These are phyloP conservation scores for Oxyura jamaicensis DNA, from an alignment of 2,113 vertebrate species.

Conservation along the genomic window DNA sequence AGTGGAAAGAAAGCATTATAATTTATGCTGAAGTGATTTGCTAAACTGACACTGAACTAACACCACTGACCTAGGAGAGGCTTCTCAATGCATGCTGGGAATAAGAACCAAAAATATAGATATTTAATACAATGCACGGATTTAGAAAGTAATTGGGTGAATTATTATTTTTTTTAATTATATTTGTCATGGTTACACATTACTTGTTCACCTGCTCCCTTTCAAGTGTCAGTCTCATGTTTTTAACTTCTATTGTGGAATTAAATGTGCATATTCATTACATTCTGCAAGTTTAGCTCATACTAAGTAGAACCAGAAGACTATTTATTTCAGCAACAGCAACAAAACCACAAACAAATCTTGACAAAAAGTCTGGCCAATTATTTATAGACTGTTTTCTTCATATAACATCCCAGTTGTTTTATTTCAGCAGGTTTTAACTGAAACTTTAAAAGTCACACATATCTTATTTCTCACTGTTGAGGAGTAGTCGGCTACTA, in stretches of 20 bases:
- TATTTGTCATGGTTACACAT: neutral
- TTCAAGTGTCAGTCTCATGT: neutral
- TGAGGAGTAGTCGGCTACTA: neutral
- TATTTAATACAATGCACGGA: neutral
- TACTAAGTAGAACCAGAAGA: neutral
- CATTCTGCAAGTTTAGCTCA: neutral
- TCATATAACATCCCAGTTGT: neutral
- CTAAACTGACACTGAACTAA: neutral
- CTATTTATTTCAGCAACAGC: neutral
- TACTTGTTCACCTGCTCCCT: neutral
- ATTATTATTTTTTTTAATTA: neutral
- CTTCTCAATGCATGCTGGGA: neutral
- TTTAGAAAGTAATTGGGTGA: neutral
- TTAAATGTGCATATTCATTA: neutral
- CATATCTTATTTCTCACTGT: neutral
- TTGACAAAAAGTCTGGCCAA: neutral
- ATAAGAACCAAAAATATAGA: neutral
- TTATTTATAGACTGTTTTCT: neutral
- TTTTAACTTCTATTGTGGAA: neutral
- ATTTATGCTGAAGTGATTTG: neutral
- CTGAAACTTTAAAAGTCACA: neutral
- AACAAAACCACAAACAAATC: neutral
- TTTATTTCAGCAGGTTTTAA: neutral
- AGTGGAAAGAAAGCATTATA: neutral
- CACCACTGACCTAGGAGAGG: neutral